Conservation (phyloP, 2,888 invertebrate species). For the Cetonia aurata region DNA sequence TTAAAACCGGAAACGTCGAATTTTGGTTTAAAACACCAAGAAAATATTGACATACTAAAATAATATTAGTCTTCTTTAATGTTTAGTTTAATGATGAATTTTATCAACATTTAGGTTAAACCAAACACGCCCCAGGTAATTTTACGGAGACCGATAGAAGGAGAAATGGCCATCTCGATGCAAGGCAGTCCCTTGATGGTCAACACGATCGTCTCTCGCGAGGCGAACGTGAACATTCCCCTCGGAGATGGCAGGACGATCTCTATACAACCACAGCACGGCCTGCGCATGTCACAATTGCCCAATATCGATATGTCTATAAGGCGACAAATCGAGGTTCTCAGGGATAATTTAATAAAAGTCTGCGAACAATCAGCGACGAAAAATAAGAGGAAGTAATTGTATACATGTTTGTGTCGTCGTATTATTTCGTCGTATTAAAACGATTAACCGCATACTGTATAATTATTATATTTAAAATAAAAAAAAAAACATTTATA, state of each 20-base stretch:
- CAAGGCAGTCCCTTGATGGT: conserved; percentile 77
- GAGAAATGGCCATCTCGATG: conserved; percentile 78
- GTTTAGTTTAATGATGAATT: conserved; percentile 13
- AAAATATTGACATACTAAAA: too few species aligned
- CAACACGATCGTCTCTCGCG: conserved; percentile 67
- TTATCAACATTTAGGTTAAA: conserved; percentile 59
- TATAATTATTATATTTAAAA: too few species aligned
- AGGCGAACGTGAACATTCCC: conserved; percentile 77
- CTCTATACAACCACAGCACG: conserved; percentile 72
- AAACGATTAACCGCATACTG: too few species aligned
- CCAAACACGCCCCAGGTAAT: conserved; percentile 74
- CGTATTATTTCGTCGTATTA: too few species aligned
- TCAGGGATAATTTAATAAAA: conserved; percentile 68
- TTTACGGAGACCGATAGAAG: conserved; percentile 72
- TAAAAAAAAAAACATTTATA: too few species aligned
- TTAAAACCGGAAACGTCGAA: too few species aligned
- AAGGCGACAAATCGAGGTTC: conserved; percentile 67
- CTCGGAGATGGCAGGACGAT: conserved; percentile 74
- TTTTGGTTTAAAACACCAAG: too few species aligned
- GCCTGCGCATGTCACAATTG: conserved; percentile 65
- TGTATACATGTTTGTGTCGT: too few species aligned
- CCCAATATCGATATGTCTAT: conserved; percentile 65
- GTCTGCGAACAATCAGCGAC: conserved; percentile 45
- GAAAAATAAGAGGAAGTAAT: not conserved
- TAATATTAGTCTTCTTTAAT: too few species aligned